Evolutionary conservation across 2,113 vertebrate genomes (phyloP).

Genomic region (Toxotes jaculatrix): DNA sequence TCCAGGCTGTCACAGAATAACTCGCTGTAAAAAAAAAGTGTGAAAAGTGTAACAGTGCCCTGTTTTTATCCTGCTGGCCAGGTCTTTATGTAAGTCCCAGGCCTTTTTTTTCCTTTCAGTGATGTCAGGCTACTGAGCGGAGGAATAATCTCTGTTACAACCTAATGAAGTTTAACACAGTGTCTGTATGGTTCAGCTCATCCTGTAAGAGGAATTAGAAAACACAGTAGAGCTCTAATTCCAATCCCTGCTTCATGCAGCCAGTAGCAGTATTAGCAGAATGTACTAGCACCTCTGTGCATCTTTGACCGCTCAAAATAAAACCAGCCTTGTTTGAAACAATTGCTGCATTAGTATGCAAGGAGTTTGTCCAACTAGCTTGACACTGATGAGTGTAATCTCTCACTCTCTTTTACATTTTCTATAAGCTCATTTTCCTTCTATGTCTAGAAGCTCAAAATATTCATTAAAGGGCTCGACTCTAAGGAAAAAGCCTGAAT

Average conservation of each 20-base stretch:
- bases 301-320: neutral
- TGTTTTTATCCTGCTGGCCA: neutral
- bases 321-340: slow-evolving; percentile 2
- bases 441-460: slow-evolving; percentile 1
- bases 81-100: neutral
- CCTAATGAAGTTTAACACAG: slow-evolving; percentile 22
- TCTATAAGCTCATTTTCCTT: slow-evolving; percentile 41
- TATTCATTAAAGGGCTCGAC: slow-evolving; percentile 32
- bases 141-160: slow-evolving; percentile 22
- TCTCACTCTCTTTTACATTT: slow-evolving; percentile 30
- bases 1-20: slow-evolving; percentile 1
- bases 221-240: neutral
- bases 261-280: slow-evolving; percentile 32
- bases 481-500: slow-evolving; percentile 16
- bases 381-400: slow-evolving; percentile 34
- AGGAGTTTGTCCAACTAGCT: neutral
- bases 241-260: neutral
- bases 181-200: slow-evolving; percentile 20
- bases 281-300: neutral
- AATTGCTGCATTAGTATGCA: neutral
- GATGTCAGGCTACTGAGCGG: neutral
- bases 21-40: slow-evolving; percentile 2
- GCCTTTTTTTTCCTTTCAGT: neutral
- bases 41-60: neutral
- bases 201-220: slow-evolving; percentile 32